Evolutionary conservation across 2,113 vertebrate genomes (phyloP).

Genomic region (Calypte anna): DNA sequence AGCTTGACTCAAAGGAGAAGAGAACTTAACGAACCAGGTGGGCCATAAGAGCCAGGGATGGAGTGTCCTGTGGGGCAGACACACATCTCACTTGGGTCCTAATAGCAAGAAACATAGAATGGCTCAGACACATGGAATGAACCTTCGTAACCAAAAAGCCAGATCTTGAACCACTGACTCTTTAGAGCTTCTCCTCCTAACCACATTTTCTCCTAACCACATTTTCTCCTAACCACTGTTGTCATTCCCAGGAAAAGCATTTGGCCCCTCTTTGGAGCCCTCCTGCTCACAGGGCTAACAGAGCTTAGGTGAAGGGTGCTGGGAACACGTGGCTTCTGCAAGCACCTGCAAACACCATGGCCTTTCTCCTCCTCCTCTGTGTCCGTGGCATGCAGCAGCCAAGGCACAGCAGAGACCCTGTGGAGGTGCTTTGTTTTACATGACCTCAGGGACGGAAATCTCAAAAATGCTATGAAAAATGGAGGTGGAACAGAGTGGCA

Average conservation of each 20-base stretch:
- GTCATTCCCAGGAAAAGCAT: background rate
- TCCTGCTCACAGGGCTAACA: background rate
- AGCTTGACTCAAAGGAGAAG: background rate
- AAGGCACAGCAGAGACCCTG: background rate
- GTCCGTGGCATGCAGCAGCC: background rate
- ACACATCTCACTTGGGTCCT: background rate
- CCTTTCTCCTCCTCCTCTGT: background rate
- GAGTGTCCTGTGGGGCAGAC: background rate
- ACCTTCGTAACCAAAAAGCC: background rate
- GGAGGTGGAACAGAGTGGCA: background rate
- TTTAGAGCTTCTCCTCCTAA: background rate
- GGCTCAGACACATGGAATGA: background rate
- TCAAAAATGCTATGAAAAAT: conserved; percentile 1
- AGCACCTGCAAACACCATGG: background rate
- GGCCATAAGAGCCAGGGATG: background rate
- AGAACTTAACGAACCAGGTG: background rate
- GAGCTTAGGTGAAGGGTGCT: background rate
- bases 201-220: background rate
- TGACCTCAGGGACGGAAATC: background rate
- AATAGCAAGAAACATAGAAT: accelerated
- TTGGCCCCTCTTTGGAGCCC: background rate
- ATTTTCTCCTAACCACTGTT: accelerated
- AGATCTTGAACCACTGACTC: accelerated
- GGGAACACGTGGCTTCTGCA: background rate
- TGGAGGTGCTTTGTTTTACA: conserved; percentile 5